Evolutionary conservation across 2,113 vertebrate species (phyloP).

Genomic region (Neoarius graeffei): DNA sequence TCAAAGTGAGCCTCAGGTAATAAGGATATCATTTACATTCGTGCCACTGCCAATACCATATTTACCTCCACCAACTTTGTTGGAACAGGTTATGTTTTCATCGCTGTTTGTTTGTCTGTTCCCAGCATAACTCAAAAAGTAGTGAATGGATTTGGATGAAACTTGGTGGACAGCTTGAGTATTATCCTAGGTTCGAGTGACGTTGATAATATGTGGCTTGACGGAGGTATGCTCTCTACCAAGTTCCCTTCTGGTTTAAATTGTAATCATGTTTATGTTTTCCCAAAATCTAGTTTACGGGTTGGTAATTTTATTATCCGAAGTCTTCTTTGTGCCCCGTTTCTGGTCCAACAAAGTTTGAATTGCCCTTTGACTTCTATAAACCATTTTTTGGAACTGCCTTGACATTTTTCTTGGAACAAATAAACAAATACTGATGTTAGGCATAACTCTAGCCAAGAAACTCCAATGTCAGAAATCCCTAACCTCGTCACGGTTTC

Average conservation of each 20-base stretch:
- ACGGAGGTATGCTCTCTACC: too few species aligned
- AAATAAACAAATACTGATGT: neutral
- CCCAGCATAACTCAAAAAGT: too few species aligned
- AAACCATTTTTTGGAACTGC: neutral
- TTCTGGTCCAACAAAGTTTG: neutral
- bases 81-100: too few species aligned
- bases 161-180: too few species aligned
- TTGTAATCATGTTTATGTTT: neutral
- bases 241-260: too few species aligned
- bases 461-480: neutral
- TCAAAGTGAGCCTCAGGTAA: neutral
- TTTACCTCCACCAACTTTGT: too few species aligned
- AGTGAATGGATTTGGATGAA: too few species aligned
- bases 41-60: neutral
- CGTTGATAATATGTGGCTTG: too few species aligned
- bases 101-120: too few species aligned
- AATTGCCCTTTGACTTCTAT: neutral
- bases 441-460: conserved; percentile 9
- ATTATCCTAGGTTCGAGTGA: too few species aligned
- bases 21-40: neutral
- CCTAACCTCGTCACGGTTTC: neutral
- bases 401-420: neutral
- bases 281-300: neutral
- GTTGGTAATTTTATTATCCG: neutral
- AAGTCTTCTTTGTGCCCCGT: neutral